Percentiles rank a stretch among this genome's conserved stretches.
Evolutionary conservation across 2,888 invertebrate species (phyloP).

Genomic region (Caenorhabditis sp.): DNA sequence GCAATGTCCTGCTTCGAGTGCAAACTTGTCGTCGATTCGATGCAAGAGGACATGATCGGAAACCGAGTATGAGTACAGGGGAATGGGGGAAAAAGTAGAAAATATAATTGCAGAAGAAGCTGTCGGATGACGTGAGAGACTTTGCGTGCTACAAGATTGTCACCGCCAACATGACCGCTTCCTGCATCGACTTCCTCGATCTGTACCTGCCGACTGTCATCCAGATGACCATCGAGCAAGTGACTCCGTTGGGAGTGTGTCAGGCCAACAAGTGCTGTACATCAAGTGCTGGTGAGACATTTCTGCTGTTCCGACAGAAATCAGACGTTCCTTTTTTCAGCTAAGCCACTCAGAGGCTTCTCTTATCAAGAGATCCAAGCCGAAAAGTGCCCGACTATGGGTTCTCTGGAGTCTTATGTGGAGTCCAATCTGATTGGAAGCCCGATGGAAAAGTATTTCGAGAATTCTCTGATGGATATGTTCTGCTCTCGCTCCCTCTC

Average conservation of each 20-base stretch:
- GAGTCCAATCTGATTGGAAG: constrained; percentile 31
- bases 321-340: no score
- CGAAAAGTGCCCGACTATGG: constrained; percentile 36
- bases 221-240: constrained; percentile 70
- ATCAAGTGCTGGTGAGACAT: constrained; percentile 48
- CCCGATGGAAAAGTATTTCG: constrained; percentile 25
- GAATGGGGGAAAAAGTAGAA: constrained; percentile 6
- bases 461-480: constrained; percentile 24
- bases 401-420: constrained; percentile 19
- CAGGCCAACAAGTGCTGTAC: constrained; percentile 61
- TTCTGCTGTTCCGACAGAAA: no score
- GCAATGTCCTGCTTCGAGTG: constrained; percentile 68
- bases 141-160: constrained; percentile 65
- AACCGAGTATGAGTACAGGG: constrained; percentile 50
- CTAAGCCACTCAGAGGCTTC: constrained; percentile 3
- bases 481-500: constrained; percentile 25
- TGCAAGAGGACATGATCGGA: constrained; percentile 47
- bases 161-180: constrained; percentile 66
- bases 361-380: constrained; percentile 26
- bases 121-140: constrained; percentile 65
- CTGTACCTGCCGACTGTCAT: constrained; percentile 73
- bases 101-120: constrained; percentile 51
- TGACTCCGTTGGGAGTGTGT: constrained; percentile 63
- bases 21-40: constrained; percentile 56
- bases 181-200: constrained; percentile 70